A percentile compares a stretch with the other conserved stretches of the same genome.
phyloP scores from a whole-genome alignment of 2,888 invertebrate genomes.

The Drosophila percnosoma region DNA sequence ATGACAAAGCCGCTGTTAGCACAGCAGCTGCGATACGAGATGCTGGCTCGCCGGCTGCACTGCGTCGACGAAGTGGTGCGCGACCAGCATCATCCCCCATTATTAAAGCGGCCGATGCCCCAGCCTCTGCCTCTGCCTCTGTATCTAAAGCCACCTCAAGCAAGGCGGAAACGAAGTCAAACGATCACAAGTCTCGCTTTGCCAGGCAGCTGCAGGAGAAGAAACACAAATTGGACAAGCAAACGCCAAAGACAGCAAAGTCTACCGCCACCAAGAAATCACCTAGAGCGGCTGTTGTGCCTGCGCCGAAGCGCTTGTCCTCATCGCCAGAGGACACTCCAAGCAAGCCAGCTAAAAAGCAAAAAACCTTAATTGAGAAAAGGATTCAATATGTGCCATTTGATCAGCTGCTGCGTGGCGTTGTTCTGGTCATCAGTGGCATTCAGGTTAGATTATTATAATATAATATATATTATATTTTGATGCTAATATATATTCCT shows the following conservation, averaged over 20 bases:
- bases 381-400: constrained; percentile 85
- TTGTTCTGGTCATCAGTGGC: constrained; percentile 93
- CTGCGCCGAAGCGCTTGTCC: constrained; percentile 56
- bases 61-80: constrained; percentile 39
- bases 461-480: background rate
- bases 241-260: constrained; percentile 10
- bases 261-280: constrained; percentile 19
- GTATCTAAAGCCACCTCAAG: background rate
- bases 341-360: constrained; percentile 70
- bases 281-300: constrained; percentile 5
- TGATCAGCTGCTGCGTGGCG: constrained; percentile 87
- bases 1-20: constrained; percentile 9
- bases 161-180: constrained; percentile 27
- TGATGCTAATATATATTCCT: background rate
- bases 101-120: background rate
- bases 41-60: constrained; percentile 70
- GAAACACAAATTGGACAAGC: constrained; percentile 35
- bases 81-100: constrained; percentile 11
- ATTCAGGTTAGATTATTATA: constrained; percentile 85
- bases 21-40: constrained; percentile 86
- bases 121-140: background rate
- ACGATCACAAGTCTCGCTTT: constrained; percentile 2
- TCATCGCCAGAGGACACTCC: constrained; percentile 45
- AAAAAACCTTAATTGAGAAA: constrained; percentile 45
- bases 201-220: constrained; percentile 65